Percentiles rank a stretch among this genome's conserved stretches.
phyloP scores from a whole-genome alignment of 2,113 vertebrate species.

The Albula glossodonta region DNA sequence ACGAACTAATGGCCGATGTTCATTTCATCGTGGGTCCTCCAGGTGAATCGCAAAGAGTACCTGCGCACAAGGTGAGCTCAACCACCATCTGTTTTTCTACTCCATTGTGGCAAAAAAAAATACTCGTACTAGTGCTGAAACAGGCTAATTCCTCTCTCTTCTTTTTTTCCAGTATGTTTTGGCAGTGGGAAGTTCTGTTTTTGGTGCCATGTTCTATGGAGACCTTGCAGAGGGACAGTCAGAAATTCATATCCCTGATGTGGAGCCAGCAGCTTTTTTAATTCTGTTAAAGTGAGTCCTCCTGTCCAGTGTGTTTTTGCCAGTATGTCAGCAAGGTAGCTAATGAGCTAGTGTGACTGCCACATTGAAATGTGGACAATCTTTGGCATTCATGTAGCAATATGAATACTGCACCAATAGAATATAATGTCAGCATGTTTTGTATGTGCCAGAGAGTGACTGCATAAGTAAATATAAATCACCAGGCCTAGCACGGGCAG shows the following conservation, averaged over 20 bases:
- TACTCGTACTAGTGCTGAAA: not conserved
- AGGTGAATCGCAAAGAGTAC: conserved; percentile 82
- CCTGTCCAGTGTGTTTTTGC: not conserved
- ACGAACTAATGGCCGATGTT: conserved; percentile 94
- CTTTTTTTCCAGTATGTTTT: conserved; percentile 80
- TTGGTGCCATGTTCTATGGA: conserved; percentile 96
- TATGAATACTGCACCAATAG: no score
- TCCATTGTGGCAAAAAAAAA: not conserved
- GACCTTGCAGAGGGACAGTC: conserved; percentile 89
- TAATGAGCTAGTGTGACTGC: no score
- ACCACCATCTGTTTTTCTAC: not conserved
- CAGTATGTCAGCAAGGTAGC: no score
- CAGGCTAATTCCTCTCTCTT: not conserved
- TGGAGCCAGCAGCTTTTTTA: conserved; percentile 91
- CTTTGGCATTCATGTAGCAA: no score
- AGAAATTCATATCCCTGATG: conserved; percentile 93
- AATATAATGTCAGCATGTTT: no score
- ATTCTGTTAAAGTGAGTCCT: conserved; percentile 87
- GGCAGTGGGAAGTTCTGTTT: conserved; percentile 93
- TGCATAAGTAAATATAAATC: no score
- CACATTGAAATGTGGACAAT: no score
- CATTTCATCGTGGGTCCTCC: conserved; percentile 89
- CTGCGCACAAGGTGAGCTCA: conserved; percentile 85
- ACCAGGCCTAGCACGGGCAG: no score
- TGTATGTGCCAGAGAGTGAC: no score